These are phyloP conservation scores for Muscina levida DNA, from an alignment of 2,888 invertebrate genomes.

Conservation along the genomic window DNA sequence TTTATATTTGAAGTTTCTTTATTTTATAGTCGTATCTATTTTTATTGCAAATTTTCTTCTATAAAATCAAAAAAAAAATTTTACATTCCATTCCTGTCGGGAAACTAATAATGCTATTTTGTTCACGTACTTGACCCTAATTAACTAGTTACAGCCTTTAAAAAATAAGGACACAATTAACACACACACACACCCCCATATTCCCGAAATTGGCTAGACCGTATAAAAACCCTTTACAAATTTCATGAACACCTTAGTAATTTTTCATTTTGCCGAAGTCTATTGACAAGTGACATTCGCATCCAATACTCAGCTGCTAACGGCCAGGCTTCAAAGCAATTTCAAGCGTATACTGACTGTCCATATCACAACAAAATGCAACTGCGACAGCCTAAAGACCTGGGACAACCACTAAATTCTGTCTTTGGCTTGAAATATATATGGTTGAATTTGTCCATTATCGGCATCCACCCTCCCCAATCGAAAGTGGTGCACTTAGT, in stretches of 20 bases:
- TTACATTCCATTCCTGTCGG: not conserved
- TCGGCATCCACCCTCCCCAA: constrained; percentile 65
- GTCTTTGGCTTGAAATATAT: constrained; percentile 63
- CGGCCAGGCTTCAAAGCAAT: not conserved
- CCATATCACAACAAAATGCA: constrained; percentile 26
- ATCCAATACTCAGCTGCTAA: not conserved
- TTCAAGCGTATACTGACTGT: too few species aligned
- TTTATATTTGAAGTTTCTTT: too few species aligned
- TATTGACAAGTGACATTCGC: not conserved
- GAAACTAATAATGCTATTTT: not conserved
- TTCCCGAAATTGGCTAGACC: constrained; percentile 7
- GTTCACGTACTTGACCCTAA: too few species aligned
- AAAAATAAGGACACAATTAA: not conserved
- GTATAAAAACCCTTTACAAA: constrained; percentile 36
- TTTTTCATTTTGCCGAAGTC: constrained; percentile 9
- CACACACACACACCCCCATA: not conserved
- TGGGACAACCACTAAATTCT: constrained; percentile 59
- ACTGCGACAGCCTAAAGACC: constrained; percentile 32
- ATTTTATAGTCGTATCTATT: too few species aligned
- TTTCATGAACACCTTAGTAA: constrained; percentile 39
- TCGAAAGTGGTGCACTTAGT: not conserved
- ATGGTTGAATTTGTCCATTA: constrained; percentile 63
- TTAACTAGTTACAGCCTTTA: constrained; percentile 19
- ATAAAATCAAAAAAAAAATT: too few species aligned
- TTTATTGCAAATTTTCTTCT: too few species aligned